These are phyloP conservation scores for Sesia apiformis DNA, from an alignment of 2,888 invertebrate genomes.

Conservation along the genomic window DNA sequence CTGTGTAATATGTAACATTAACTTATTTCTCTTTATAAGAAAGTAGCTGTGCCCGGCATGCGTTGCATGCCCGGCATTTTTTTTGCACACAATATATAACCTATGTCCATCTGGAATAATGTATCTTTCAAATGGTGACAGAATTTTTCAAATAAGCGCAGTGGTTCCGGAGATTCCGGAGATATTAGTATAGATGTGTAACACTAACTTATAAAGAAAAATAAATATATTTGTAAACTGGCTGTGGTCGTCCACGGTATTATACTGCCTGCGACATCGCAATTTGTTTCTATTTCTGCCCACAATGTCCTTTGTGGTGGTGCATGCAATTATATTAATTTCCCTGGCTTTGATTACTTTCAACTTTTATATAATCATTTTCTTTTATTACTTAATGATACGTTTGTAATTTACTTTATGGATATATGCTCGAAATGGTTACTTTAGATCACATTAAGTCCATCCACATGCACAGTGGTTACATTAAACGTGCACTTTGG, in stretches of 20 bases:
- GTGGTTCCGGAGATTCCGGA: too few relatives aligned
- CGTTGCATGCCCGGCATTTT: too few relatives aligned
- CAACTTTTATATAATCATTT: slow-evolving; percentile 23
- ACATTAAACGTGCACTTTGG: too few relatives aligned
- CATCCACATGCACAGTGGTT: too few relatives aligned
- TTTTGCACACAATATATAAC: too few relatives aligned
- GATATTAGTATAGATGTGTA: too few relatives aligned
- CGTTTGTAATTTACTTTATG: slow-evolving; percentile 17
- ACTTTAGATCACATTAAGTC: too few relatives aligned
- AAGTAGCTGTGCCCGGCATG: too few relatives aligned
- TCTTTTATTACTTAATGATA: slow-evolving; percentile 41
- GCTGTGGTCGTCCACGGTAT: slow-evolving; percentile 33
- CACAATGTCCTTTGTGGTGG: slow-evolving; percentile 43
- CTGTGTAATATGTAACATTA: background rate
- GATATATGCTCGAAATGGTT: background rate
- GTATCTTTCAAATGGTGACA: too few relatives aligned
- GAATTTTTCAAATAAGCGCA: too few relatives aligned
- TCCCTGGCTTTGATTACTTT: slow-evolving; percentile 20
- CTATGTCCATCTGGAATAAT: too few relatives aligned
- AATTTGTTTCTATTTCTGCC: slow-evolving; percentile 55
- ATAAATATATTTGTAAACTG: slow-evolving; percentile 1
- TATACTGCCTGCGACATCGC: slow-evolving; percentile 49
- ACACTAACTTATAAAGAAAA: background rate
- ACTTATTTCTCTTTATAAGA: too few relatives aligned
- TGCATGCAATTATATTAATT: slow-evolving; percentile 45